Evolutionary conservation across 1,140 invertebrate species (phyloP).

Genomic region (Sycophila sp.): DNA sequence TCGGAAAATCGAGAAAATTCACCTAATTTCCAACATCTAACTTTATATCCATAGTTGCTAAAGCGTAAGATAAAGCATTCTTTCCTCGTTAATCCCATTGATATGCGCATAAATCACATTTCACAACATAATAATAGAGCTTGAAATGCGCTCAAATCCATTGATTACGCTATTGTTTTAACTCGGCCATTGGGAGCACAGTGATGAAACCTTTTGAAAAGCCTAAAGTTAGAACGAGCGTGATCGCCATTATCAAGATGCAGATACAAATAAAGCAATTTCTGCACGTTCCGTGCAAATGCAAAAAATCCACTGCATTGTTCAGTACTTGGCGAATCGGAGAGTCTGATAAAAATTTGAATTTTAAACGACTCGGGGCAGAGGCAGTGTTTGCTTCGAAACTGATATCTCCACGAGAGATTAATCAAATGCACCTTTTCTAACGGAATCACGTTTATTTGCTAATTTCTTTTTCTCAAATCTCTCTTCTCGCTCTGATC

Average conservation of each 20-base stretch:
- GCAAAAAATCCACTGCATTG: constrained; percentile 17
- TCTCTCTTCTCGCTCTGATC: background rate
- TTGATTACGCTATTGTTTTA: background rate
- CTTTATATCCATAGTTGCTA: too few species aligned
- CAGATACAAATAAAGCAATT: constrained; percentile 15
- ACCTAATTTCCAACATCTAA: too few species aligned
- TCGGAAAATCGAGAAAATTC: too few species aligned
- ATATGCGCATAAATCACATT: too few species aligned
- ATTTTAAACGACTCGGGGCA: background rate
- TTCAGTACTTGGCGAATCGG: background rate
- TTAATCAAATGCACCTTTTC: too few species aligned
- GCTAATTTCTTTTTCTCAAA: too few species aligned
- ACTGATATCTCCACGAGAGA: background rate
- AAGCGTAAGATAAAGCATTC: too few species aligned
- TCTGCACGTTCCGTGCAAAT: background rate
- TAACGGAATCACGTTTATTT: too few species aligned
- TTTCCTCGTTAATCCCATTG: too few species aligned
- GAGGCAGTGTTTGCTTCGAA: background rate
- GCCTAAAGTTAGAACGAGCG: background rate
- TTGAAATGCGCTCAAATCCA: background rate
- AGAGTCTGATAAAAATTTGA: background rate
- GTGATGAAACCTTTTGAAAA: constrained; percentile 46
- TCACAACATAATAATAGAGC: background rate
- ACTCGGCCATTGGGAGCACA: too few species aligned
- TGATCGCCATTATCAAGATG: constrained; percentile 10